phyloP scores from a whole-genome alignment of 2,113 vertebrate genomes.

The Eulacestoma nigropectus region DNA sequence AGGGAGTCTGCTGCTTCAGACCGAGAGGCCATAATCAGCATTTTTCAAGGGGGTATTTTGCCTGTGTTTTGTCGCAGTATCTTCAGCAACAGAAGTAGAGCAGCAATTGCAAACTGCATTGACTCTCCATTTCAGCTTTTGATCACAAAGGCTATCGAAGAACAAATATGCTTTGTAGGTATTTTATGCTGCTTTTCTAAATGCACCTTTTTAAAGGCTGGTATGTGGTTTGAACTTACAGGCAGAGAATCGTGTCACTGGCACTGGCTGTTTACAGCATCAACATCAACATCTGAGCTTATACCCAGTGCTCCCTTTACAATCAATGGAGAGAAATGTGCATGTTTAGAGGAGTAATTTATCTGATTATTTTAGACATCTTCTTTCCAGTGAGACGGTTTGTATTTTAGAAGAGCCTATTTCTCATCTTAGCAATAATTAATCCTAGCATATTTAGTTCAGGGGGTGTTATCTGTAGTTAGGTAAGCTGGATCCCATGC shows the following conservation, averaged over 20 bases:
- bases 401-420: neutral
- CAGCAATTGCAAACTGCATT: neutral
- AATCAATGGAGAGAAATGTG: neutral
- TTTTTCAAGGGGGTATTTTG: slow-evolving; percentile 32
- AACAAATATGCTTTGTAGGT: neutral
- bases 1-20: neutral
- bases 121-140: neutral
- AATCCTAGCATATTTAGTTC: neutral
- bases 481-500: neutral
- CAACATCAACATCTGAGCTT: neutral
- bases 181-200: neutral
- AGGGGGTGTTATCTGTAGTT: neutral
- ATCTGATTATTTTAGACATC: neutral
- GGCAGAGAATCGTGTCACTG: neutral
- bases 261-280: neutral
- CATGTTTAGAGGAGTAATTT: neutral
- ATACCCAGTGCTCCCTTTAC: neutral
- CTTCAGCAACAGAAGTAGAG: neutral
- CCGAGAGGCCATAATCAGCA: slow-evolving; percentile 9
- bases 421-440: neutral
- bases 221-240: neutral
- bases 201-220: neutral
- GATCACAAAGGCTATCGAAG: neutral
- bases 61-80: neutral
- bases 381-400: neutral